These are phyloP conservation scores for Labroides dimidiatus DNA, from an alignment of 2,797 vertebrate species.

Conservation along the genomic window DNA sequence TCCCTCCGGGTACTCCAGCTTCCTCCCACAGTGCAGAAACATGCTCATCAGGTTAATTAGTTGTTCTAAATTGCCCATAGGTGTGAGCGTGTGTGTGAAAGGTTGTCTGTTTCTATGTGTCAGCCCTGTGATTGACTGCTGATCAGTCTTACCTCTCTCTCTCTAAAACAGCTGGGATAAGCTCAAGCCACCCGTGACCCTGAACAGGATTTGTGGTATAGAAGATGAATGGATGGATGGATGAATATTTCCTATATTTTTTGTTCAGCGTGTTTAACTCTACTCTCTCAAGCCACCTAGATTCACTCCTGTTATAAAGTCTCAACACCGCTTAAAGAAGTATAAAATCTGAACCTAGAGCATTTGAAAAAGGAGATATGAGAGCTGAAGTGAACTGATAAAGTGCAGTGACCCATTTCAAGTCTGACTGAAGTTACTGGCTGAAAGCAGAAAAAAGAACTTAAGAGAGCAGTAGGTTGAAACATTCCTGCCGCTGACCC, in stretches of 20 bases:
- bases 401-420: slow-evolving; percentile 39
- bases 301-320: not conserved
- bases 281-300: not conserved
- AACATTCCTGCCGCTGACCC: slow-evolving; percentile 5
- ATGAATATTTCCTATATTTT: slow-evolving; percentile 5
- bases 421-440: slow-evolving; percentile 6
- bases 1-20: too few relatives aligned
- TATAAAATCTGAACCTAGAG: slow-evolving; percentile 5
- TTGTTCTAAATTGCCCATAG: too few relatives aligned
- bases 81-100: too few relatives aligned
- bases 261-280: not conserved
- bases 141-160: too few relatives aligned
- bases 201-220: too few relatives aligned
- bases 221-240: too few relatives aligned
- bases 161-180: too few relatives aligned
- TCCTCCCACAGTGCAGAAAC: too few relatives aligned
- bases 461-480: slow-evolving; percentile 9
- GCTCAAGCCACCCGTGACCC: too few relatives aligned
- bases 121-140: too few relatives aligned
- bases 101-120: too few relatives aligned
- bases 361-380: slow-evolving; percentile 6
- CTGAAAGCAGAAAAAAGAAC: slow-evolving; percentile 7
- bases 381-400: slow-evolving; percentile 20
- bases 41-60: too few relatives aligned
- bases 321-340: not conserved